phyloP scores from a whole-genome alignment of 2,888 invertebrate genomes.

The Encarsia formosa region DNA sequence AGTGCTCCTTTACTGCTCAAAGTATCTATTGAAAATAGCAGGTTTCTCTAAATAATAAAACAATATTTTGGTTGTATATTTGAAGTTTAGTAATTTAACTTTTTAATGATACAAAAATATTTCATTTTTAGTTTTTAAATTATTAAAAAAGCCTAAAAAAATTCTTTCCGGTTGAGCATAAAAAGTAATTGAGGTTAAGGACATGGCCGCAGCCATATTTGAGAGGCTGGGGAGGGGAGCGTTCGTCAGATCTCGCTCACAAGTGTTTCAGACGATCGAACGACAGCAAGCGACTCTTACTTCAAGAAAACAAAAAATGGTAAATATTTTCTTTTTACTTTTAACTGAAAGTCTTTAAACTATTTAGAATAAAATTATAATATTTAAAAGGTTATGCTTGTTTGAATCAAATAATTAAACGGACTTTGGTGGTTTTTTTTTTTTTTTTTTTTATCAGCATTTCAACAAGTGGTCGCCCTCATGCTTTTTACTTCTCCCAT shows the following conservation, averaged over 20 bases:
- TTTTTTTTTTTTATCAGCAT: background rate
- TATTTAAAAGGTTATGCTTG: too few relatives aligned
- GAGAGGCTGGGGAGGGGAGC: constrained; percentile 19
- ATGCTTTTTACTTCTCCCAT: background rate
- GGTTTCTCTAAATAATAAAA: too few relatives aligned
- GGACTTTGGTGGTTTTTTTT: background rate
- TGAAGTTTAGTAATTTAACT: too few relatives aligned
- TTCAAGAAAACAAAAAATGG: constrained; percentile 36
- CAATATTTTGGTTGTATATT: too few relatives aligned
- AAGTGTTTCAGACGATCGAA: constrained; percentile 29
- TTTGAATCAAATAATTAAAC: too few relatives aligned
- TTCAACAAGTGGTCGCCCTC: constrained; percentile 25
- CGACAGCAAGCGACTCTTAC: constrained; percentile 33
- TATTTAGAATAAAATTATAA: too few relatives aligned
- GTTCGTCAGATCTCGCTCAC: constrained; percentile 30
- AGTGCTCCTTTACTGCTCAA: too few relatives aligned
- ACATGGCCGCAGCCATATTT: constrained; percentile 29
- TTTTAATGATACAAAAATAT: too few relatives aligned
- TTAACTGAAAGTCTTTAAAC: background rate
- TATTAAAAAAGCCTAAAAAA: too few relatives aligned
- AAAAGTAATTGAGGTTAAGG: constrained; percentile 29
- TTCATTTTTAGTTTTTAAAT: too few relatives aligned
- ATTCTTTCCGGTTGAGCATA: too few relatives aligned
- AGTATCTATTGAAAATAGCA: too few relatives aligned
- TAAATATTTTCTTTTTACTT: constrained; percentile 22